Base-by-base conservation (phyloP, 2,888 invertebrate species). In the Perizoma affinitatum region DNA sequence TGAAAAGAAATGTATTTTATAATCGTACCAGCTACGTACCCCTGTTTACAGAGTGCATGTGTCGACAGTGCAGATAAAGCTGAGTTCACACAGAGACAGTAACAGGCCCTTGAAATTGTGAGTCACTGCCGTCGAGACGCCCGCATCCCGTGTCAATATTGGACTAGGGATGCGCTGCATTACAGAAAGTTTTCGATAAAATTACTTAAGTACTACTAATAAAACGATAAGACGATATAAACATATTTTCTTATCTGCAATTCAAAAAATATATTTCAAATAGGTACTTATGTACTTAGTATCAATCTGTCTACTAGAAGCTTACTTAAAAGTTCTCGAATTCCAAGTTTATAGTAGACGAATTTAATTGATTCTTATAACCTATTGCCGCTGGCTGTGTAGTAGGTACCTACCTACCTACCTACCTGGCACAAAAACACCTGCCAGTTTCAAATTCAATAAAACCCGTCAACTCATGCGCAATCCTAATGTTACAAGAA, bases 61-160 rank as follows among this genome's bases (percentile, higher is more conserved):
- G 49, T 5, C 46, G 41, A 47, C 22, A 41, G 42, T 51, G 54
- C 62, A 40, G 48, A 48, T 45, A 56, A 58, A 35, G 61, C 35
- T 6, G 22, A 40, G 35, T 63, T 43, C 54, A 59, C 57, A 51
- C 59, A 61, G 34, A 22, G 22, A 33, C 44, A 8, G 44, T 22
- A 34, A 7, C 6, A 6, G 35, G 40, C 4, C n/a, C 38, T 43
- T 42, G 46, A 52, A 55, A 7, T 22, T 35, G 50, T 56, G 58
- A 47, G 49, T 57, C 61, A 66, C 66, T 66, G 46, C 44, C 55
- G 57, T 58, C 63, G 65, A 52, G 69, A 57, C 68, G 68, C 67
- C 63, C 66, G 69, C 70, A 72, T 69, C 72, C 71, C 70, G 54
- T 60, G 58, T 59, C 59, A 64, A 69, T 65, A 35, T 10, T 67